These are phyloP conservation scores for Pipistrellus pipistrellus DNA, from an alignment of 2,797 vertebrate genomes.

Conservation along the genomic window DNA sequence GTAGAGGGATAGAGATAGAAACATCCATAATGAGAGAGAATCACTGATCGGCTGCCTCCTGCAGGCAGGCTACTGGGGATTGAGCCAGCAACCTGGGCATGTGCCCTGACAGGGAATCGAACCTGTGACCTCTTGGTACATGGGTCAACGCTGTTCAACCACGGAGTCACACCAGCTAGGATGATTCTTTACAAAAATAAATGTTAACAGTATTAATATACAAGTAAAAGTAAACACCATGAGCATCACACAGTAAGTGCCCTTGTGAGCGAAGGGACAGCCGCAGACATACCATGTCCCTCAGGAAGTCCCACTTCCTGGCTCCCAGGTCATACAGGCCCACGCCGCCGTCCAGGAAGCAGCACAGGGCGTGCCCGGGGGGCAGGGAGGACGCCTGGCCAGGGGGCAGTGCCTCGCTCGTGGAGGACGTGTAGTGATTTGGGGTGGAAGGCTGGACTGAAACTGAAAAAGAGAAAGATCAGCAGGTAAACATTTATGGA, in stretches of 20 bases:
- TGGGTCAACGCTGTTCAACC: no score
- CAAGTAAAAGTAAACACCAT: background rate
- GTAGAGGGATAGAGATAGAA: no score
- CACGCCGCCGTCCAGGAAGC: slow-evolving; percentile 99
- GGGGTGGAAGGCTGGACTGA: slow-evolving; percentile 90
- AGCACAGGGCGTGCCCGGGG: slow-evolving; percentile 96
- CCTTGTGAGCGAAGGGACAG: background rate
- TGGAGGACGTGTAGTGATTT: slow-evolving; percentile 96
- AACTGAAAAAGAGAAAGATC: slow-evolving; percentile 79
- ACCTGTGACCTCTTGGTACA: no score
- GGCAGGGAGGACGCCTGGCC: slow-evolving; percentile 97
- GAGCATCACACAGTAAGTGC: background rate
- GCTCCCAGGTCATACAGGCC: slow-evolving; percentile 98
- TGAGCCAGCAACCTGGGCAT: no score
- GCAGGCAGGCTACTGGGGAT: no score
- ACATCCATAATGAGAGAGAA: no score
- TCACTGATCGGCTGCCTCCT: no score
- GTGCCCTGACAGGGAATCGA: no score
- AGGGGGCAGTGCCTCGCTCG: slow-evolving; percentile 95
- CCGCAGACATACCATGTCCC: slow-evolving; percentile 93
- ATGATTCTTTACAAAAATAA: background rate
- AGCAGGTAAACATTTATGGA: background rate
- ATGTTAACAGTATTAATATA: background rate
- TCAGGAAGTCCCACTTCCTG: slow-evolving; percentile 98
- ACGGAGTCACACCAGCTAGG: no score